Evolutionary conservation across 2,888 invertebrate genomes (phyloP), one percentile per base, ranked within the genome.

Genomic region (Diabrotica balteata): DNA sequence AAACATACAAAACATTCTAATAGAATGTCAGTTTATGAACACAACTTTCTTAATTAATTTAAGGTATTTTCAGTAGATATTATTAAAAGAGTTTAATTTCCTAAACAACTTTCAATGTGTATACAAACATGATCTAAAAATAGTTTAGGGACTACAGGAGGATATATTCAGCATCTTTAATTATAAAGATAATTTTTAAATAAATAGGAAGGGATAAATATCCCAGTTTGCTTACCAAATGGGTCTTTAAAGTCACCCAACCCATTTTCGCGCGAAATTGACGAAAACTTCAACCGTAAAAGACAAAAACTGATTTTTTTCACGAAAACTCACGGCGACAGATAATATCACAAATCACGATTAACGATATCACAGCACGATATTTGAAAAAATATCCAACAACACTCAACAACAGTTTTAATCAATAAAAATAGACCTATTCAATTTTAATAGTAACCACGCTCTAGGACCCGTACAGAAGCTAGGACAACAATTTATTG

Each of bases 171-270:
- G 32, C 32, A 4, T 32, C 4, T 32, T 32, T 32, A 32, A 4
- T 4, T 32, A 32, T 32, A 4, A 32, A 32, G 32, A 32, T 32
- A 32, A 32, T 32, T 4, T 32, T 32, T 32, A 32, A 32, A 32
- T 32, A 32, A 32, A 32, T 32, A 32, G 4, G 4, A 32, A 32
- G 32, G 32, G 32, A 32, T 32, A 32, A 32, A 32, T 32, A 32
- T 32, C 32, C 32, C 32, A 32, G 10, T 45, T 9, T 44, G 63
- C 88, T 87, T 84, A 88, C 88, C 84, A 88, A 83, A 80, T 88
- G 87, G 63, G 86, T 84, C 72, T 87, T 86, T 47, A 88, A 79
- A 65, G 86, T 86, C 73, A 87, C 85, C 88, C 88, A 88, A 76
- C 88, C 88, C 88, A 88, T 88, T 68, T 22, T 62, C 50, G 59